These are phyloP conservation scores for Sebastes kiyomatsui DNA, from an alignment of 2,797 vertebrate genomes.

Conservation along the genomic window DNA sequence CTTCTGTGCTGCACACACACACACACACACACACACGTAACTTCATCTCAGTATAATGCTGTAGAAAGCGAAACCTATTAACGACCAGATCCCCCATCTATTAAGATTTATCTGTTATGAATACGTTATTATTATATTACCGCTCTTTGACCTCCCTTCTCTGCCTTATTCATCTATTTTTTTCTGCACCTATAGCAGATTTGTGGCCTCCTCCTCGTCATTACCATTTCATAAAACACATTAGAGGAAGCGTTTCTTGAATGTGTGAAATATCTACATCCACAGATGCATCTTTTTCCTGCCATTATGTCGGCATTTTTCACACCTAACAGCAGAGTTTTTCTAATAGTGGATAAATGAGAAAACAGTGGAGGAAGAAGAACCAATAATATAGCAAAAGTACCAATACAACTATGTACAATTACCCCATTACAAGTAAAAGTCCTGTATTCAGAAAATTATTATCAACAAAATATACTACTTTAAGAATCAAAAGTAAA, in stretches of 20 bases:
- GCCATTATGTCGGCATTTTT: background rate
- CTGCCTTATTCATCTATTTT: constrained; percentile 7
- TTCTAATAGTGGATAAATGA: too few species aligned
- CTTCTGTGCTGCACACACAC: constrained; percentile 91
- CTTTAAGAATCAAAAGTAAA: background rate
- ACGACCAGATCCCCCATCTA: background rate
- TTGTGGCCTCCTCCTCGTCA: background rate
- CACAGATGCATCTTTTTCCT: background rate
- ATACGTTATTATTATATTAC: background rate
- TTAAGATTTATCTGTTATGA: background rate
- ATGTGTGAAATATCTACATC: background rate
- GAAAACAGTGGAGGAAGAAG: background rate
- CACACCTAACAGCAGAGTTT: background rate
- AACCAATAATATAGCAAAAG: background rate
- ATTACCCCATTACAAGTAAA: background rate
- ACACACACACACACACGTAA: background rate
- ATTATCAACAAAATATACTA: background rate
- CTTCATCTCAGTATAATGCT: constrained; percentile 38
- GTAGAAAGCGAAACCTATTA: background rate
- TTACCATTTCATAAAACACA: background rate
- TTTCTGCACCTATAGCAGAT: background rate
- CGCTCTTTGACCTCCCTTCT: background rate
- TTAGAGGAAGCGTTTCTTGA: background rate
- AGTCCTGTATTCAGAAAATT: background rate
- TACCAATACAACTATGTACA: background rate